Conservation (phyloP, 2,113 vertebrate species). For the Glaucidium brasilianum region DNA sequence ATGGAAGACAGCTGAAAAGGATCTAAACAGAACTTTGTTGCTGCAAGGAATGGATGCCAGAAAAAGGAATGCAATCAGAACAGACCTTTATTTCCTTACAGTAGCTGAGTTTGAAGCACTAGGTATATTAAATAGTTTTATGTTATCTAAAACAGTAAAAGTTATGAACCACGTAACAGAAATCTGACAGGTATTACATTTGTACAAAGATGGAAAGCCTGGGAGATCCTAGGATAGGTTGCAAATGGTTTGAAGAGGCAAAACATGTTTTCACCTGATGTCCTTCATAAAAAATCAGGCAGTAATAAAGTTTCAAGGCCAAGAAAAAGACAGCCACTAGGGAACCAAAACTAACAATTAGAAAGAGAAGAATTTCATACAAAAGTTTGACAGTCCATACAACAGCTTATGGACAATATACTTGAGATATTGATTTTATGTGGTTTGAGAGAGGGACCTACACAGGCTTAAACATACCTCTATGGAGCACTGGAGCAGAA, state of each 20-base stretch:
- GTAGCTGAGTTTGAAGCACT: not conserved
- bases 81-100: conserved; percentile 14
- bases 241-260: not conserved
- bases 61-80: not conserved
- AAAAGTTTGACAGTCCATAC: not conserved
- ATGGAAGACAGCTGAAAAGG: not conserved
- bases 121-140: not conserved
- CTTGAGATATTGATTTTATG: not conserved
- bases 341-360: not conserved
- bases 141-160: not conserved
- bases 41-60: not conserved
- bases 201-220: not conserved
- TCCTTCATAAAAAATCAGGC: not conserved
- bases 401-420: not conserved
- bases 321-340: not conserved
- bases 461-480: not conserved
- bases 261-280: not conserved
- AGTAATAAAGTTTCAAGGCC: not conserved
- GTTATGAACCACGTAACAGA: not conserved
- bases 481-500: not conserved
- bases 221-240: not conserved
- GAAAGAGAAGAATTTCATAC: not conserved
- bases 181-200: not conserved
- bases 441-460: not conserved
- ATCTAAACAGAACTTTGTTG: not conserved